phyloP scores from a whole-genome alignment of 2,113 vertebrate genomes.

The Oreochromis tanganicae region DNA sequence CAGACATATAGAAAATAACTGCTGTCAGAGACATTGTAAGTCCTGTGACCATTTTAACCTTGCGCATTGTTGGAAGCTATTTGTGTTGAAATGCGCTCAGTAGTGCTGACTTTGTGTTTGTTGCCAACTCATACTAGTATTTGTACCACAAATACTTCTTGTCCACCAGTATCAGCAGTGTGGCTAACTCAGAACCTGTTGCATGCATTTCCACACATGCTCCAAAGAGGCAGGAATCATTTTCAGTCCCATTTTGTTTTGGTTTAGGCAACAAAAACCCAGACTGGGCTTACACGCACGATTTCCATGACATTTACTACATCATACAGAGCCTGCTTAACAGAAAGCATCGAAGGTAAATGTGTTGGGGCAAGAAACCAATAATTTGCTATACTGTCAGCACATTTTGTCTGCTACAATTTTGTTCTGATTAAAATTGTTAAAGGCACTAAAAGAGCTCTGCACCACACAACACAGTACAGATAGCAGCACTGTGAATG shows the following conservation, averaged over 20 bases:
- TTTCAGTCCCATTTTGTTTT: background rate
- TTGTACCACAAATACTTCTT: background rate
- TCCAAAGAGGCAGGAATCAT: background rate
- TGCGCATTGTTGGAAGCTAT: background rate
- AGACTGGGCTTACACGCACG: background rate
- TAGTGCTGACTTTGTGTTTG: background rate
- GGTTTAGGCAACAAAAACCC: background rate
- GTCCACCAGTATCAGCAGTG: background rate
- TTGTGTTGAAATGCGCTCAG: background rate
- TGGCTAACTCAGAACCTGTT: background rate
- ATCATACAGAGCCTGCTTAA: background rate
- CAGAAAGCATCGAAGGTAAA: background rate
- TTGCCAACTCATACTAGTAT: background rate
- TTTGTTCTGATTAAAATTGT: background rate
- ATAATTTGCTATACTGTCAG: background rate
- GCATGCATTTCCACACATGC: background rate
- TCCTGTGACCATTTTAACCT: background rate
- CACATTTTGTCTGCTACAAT: background rate
- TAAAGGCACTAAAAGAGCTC: background rate
- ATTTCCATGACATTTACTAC: background rate
- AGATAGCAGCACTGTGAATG: background rate
- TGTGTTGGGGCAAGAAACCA: background rate
- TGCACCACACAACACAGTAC: background rate
- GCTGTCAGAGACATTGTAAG: background rate
- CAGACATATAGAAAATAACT: background rate